Evolutionary conservation across 1,140 invertebrate species (phyloP).

Genomic region (Calosoma granatense): DNA sequence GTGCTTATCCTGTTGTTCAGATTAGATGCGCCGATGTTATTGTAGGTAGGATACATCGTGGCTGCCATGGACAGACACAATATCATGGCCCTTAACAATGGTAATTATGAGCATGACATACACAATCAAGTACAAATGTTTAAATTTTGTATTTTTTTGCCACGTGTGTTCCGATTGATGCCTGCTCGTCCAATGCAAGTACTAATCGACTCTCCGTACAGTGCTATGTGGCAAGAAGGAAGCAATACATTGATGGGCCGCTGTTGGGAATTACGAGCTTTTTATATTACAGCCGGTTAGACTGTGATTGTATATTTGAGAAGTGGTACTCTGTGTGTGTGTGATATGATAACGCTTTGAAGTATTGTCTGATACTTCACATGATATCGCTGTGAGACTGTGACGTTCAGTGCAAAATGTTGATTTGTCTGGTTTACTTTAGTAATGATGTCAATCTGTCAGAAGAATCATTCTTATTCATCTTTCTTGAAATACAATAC

Average conservation of each 20-base stretch:
- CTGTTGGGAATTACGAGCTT: no score
- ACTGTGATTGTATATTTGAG: no score
- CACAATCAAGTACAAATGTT: constrained; percentile 1
- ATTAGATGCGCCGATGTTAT: constrained; percentile 1
- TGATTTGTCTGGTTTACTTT: no score
- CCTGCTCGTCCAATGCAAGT: background rate
- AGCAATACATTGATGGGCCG: background rate
- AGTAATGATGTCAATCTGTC: no score
- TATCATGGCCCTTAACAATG: constrained; percentile 3
- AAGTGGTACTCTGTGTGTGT: no score
- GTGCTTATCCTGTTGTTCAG: constrained; percentile 2
- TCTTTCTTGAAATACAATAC: no score
- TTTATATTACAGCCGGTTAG: no score
- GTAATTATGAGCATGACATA: constrained; percentile 6
- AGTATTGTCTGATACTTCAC: no score
- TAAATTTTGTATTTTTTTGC: background rate
- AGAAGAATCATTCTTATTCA: no score
- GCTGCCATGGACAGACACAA: background rate
- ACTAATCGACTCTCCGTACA: background rate
- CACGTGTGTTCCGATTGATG: background rate
- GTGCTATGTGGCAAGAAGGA: background rate
- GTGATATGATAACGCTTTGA: no score
- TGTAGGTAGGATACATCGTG: background rate
- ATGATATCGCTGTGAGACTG: no score
- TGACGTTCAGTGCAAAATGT: no score